Conservation (phyloP, 2,113 vertebrate species). For the Pelmatolapia mariae region DNA sequence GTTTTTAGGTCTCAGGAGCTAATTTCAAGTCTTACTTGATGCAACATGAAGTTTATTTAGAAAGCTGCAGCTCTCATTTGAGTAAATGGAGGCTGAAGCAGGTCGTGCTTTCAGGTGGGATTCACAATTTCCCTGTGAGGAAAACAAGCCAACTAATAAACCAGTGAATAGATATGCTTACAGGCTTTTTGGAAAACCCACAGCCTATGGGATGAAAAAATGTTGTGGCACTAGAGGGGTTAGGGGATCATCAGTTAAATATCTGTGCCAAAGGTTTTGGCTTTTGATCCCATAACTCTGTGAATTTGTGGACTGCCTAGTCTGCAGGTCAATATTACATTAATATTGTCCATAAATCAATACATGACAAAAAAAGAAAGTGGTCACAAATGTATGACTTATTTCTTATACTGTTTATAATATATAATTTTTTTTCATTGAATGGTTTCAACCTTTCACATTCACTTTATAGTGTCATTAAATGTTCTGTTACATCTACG, state of each 20-base stretch:
- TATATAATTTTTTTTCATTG: background rate
- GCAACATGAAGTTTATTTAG: background rate
- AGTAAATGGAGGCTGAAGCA: background rate
- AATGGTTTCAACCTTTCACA: accelerated
- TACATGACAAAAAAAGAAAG: background rate
- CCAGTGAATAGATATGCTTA: background rate
- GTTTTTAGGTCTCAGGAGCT: background rate
- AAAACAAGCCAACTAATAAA: background rate
- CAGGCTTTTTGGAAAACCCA: background rate
- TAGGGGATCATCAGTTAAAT: background rate
- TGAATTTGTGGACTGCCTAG: background rate
- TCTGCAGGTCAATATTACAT: background rate
- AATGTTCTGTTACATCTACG: background rate
- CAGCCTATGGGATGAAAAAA: background rate
- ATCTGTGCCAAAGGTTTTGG: background rate
- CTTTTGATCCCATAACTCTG: background rate
- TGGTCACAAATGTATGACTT: background rate
- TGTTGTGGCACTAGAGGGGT: background rate
- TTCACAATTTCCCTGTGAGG: accelerated
- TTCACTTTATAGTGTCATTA: background rate
- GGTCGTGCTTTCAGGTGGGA: background rate
- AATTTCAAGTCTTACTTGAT: background rate
- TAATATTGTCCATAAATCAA: background rate
- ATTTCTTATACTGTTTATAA: background rate
- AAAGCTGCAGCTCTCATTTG: background rate